These are phyloP conservation scores for Linurgus olivaceus DNA, from an alignment of 2,797 vertebrate species.

Conservation along the genomic window DNA sequence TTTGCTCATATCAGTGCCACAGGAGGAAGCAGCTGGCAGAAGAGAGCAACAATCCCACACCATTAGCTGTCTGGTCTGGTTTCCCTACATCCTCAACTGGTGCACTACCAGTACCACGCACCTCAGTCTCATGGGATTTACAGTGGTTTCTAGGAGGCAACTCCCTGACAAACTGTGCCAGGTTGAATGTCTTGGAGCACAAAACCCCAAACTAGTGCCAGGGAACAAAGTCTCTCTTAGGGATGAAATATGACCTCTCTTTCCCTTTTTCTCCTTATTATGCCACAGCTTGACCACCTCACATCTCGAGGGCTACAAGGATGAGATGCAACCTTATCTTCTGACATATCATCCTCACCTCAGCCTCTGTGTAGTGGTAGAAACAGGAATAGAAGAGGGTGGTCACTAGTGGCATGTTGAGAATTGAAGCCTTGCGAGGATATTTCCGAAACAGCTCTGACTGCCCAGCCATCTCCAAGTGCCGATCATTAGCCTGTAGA, in stretches of 20 bases:
- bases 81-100: background rate
- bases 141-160: background rate
- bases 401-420: constrained; percentile 93
- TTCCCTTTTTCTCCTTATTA: background rate
- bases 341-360: constrained; percentile 74
- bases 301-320: background rate
- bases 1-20: background rate
- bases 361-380: constrained; percentile 90
- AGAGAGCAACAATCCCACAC: background rate
- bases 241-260: background rate
- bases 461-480: constrained; percentile 81
- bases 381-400: constrained; percentile 95
- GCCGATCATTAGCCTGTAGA: constrained; percentile 83
- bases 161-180: background rate
- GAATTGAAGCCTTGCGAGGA: constrained; percentile 90
- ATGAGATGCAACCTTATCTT: background rate
- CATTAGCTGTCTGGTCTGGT: background rate
- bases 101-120: background rate
- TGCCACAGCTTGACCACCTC: background rate
- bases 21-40: background rate
- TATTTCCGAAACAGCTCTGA: constrained; percentile 88
- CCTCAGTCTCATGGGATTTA: background rate
- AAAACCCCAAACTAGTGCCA: background rate
- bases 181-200: background rate
- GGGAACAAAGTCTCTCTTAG: background rate